phyloP scores from a whole-genome alignment of 2,797 vertebrate genomes.

The Acrossocheilus fasciatus region DNA sequence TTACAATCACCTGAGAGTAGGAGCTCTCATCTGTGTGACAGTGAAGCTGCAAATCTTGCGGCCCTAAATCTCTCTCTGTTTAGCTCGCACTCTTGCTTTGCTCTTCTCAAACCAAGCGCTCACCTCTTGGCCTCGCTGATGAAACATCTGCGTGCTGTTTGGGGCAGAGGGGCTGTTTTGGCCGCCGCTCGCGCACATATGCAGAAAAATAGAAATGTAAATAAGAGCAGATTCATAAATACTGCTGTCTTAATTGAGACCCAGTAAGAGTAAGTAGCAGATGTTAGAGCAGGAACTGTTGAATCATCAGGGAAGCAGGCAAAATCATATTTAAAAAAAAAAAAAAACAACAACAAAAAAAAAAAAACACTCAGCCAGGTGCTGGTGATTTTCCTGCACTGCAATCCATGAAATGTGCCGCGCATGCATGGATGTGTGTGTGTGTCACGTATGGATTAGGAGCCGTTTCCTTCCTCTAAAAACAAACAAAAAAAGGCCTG shows the following conservation, averaged over 20 bases:
- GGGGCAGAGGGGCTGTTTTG: slow-evolving; percentile 65
- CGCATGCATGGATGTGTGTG: slow-evolving; percentile 32
- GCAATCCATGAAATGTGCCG: slow-evolving; percentile 39
- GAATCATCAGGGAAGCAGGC: slow-evolving; percentile 79
- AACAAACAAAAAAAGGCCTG: slow-evolving; percentile 41
- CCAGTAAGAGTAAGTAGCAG: slow-evolving; percentile 82
- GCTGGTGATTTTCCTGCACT: slow-evolving; percentile 67
- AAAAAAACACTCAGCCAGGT: slow-evolving; percentile 71
- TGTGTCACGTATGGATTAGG: slow-evolving; percentile 39
- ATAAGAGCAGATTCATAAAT: slow-evolving; percentile 72
- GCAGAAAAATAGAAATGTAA: slow-evolving; percentile 67
- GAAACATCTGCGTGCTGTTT: slow-evolving; percentile 67
- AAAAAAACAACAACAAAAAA: slow-evolving; percentile 37
- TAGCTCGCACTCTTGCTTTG: slow-evolving; percentile 1
- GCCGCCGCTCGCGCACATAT: slow-evolving; percentile 63
- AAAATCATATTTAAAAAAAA: slow-evolving; percentile 73
- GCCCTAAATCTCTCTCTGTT: slow-evolving; percentile 62
- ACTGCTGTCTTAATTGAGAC: slow-evolving; percentile 82
- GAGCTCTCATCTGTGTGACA: slow-evolving; percentile 52
- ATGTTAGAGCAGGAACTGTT: slow-evolving; percentile 83
- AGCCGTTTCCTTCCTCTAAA: slow-evolving; percentile 38
- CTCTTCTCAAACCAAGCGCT: slow-evolving; percentile 52
- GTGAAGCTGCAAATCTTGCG: slow-evolving; percentile 61
- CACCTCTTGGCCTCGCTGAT: slow-evolving; percentile 59
- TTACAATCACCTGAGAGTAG: slow-evolving; percentile 48